Percentiles rank a stretch among this genome's conserved stretches.
Conservation (phyloP, 2,113 vertebrate genomes). For the Solea solea region DNA sequence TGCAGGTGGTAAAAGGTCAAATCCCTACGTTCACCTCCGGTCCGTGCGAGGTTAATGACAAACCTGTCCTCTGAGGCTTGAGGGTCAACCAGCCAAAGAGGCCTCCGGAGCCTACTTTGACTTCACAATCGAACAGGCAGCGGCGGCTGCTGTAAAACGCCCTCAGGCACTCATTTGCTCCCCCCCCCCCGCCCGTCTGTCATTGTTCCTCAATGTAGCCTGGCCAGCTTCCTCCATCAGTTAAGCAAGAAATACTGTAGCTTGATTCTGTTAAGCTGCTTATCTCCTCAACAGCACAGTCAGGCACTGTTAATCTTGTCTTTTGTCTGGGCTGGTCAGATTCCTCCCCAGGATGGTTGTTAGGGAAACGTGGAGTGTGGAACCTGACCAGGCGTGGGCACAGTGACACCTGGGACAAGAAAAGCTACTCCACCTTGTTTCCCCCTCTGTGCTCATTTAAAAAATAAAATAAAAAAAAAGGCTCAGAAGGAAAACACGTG, state of each 20-base stretch:
- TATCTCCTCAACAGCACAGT: slow-evolving; percentile 72
- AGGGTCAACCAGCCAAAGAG: slow-evolving; percentile 42
- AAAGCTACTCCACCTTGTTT: slow-evolving; percentile 35
- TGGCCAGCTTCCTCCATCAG: slow-evolving; percentile 59
- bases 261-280: slow-evolving; percentile 73
- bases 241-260: slow-evolving; percentile 70
- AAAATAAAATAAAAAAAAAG: not conserved
- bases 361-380: slow-evolving; percentile 63
- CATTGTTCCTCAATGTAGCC: slow-evolving; percentile 42
- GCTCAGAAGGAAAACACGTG: no score
- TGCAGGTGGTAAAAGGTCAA: slow-evolving; percentile 63
- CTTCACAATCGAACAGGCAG: slow-evolving; percentile 45
- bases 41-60: slow-evolving; percentile 61
- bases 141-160: slow-evolving; percentile 27
- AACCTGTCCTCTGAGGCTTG: slow-evolving; percentile 52
- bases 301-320: slow-evolving; percentile 74
- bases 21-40: slow-evolving; percentile 49
- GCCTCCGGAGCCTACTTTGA: slow-evolving; percentile 51
- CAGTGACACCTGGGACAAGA: slow-evolving; percentile 34
- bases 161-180: slow-evolving; percentile 40
- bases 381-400: slow-evolving; percentile 61
- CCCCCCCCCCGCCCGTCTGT: slow-evolving; percentile 26
- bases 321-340: slow-evolving; percentile 70
- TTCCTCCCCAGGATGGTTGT: slow-evolving; percentile 67
- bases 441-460: slow-evolving; percentile 23